phyloP scores from a whole-genome alignment of 2,797 vertebrate species.

The Gambelia wislizenii region DNA sequence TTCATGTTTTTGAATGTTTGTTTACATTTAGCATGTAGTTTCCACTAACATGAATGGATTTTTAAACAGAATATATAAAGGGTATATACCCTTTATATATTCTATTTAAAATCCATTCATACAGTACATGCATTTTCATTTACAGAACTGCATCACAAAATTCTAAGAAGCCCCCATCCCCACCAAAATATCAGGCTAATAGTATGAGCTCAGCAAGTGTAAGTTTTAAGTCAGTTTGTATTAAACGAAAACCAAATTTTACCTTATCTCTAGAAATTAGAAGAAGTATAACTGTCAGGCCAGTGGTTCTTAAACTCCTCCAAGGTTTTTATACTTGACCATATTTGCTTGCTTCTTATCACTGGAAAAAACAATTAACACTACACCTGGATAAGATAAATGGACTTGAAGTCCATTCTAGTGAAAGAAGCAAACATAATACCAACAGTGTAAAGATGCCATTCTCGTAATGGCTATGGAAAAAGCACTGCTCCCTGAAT shows the following conservation, averaged over 20 bases:
- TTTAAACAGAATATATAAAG: too few species aligned
- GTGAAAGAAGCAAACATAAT: slow-evolving; percentile 27
- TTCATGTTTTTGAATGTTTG: too few species aligned
- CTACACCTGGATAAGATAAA: not conserved
- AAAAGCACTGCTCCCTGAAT: not conserved
- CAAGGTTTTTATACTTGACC: not conserved
- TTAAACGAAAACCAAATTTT: not conserved
- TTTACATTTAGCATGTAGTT: not conserved
- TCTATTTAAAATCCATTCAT: not conserved
- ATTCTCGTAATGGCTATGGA: not conserved
- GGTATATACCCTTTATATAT: too few species aligned
- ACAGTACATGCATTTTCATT: not conserved
- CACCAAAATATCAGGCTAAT: too few species aligned
- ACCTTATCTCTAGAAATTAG: not conserved
- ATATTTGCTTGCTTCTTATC: not conserved
- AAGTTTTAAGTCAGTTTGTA: not conserved
- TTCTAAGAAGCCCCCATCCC: not conserved
- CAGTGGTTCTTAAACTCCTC: not conserved
- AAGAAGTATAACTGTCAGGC: not conserved
- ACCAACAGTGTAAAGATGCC: slow-evolving; percentile 12
- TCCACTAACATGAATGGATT: not conserved
- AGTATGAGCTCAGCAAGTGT: not conserved
- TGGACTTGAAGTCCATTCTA: not conserved
- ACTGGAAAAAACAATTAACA: not conserved
- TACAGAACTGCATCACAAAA: not conserved